These are phyloP conservation scores for Trichomycterus rosablanca DNA, from an alignment of 2,113 vertebrate species.

Conservation along the genomic window DNA sequence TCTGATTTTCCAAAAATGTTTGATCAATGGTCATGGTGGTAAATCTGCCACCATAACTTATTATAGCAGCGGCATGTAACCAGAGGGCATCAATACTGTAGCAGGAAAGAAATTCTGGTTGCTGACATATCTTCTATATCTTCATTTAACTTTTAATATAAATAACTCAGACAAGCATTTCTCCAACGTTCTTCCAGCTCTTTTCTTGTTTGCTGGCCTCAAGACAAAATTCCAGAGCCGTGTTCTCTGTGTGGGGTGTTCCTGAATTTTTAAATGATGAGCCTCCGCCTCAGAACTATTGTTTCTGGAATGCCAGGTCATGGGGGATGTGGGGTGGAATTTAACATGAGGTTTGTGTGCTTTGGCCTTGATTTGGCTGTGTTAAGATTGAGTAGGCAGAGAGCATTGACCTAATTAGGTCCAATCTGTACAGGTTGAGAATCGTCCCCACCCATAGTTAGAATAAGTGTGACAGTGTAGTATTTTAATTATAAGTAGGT, in stretches of 20 bases:
- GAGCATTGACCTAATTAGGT: constrained; percentile 12
- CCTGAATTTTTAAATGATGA: constrained; percentile 50
- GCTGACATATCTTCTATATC: background rate
- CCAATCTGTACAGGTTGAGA: constrained; percentile 8
- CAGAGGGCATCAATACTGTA: no score
- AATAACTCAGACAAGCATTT: background rate
- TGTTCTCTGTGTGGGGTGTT: constrained; percentile 39
- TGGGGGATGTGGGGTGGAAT: constrained; percentile 10
- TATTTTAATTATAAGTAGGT: no score
- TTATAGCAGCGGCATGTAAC: no score
- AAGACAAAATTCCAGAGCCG: constrained; percentile 24
- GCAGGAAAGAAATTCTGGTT: background rate
- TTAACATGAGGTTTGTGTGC: constrained; percentile 17
- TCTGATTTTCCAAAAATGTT: no score
- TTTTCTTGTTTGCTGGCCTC: constrained; percentile 3
- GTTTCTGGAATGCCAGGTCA: constrained; percentile 54
- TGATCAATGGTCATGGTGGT: no score
- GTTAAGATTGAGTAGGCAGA: constrained; percentile 17
- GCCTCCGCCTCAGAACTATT: constrained; percentile 54
- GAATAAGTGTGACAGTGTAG: no score
- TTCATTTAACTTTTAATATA: background rate
- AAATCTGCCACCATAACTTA: no score
- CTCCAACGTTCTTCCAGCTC: constrained; percentile 21
- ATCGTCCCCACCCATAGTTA: constrained; percentile 1
- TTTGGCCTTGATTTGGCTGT: constrained; percentile 25